These are phyloP conservation scores for Siniperca knerii DNA, from an alignment of 2,113 vertebrate species.

Conservation along the genomic window DNA sequence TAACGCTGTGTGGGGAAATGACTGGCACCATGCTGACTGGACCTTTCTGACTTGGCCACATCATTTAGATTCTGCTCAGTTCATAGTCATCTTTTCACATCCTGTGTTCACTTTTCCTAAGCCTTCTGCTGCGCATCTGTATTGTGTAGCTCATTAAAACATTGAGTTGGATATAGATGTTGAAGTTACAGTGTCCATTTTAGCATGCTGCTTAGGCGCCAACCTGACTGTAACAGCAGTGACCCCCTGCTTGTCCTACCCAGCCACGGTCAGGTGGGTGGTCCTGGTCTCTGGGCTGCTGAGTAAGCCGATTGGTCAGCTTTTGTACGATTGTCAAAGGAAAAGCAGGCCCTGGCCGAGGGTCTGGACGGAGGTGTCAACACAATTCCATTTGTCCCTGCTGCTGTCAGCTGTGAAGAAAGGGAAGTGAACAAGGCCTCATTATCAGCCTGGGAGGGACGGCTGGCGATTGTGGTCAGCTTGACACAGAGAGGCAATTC, in stretches of 20 bases:
- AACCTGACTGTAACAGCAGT: slow-evolving; percentile 50
- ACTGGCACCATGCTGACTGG: slow-evolving; percentile 35
- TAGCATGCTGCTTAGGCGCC: slow-evolving; percentile 38
- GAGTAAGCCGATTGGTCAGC: slow-evolving; percentile 67
- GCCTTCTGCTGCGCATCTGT: not conserved
- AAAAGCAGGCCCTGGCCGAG: slow-evolving; percentile 56
- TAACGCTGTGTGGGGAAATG: slow-evolving; percentile 62
- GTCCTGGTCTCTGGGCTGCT: slow-evolving; percentile 59
- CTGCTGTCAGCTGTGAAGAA: slow-evolving; percentile 79
- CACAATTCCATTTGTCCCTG: slow-evolving; percentile 79
- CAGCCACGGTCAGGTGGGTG: slow-evolving; percentile 69
- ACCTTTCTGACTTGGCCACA: slow-evolving; percentile 21
- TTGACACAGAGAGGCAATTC: slow-evolving; percentile 63
- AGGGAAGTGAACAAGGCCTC: slow-evolving; percentile 67
- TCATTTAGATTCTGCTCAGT: slow-evolving; percentile 51
- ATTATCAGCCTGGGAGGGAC: slow-evolving; percentile 67
- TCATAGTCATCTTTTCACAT: slow-evolving; percentile 26
- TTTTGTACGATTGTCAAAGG: slow-evolving; percentile 78
- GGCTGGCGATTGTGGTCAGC: slow-evolving; percentile 38
- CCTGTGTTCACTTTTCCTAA: slow-evolving; percentile 9
- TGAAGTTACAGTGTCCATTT: slow-evolving; percentile 16
- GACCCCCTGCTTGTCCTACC: slow-evolving; percentile 48
- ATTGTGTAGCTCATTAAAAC: slow-evolving; percentile 12
- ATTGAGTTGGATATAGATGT: not conserved
- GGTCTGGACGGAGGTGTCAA: slow-evolving; percentile 70